Percentiles rank a stretch among this genome's conserved stretches.
Conservation (phyloP, 2,113 vertebrate genomes). For the Elanus axillaris region DNA sequence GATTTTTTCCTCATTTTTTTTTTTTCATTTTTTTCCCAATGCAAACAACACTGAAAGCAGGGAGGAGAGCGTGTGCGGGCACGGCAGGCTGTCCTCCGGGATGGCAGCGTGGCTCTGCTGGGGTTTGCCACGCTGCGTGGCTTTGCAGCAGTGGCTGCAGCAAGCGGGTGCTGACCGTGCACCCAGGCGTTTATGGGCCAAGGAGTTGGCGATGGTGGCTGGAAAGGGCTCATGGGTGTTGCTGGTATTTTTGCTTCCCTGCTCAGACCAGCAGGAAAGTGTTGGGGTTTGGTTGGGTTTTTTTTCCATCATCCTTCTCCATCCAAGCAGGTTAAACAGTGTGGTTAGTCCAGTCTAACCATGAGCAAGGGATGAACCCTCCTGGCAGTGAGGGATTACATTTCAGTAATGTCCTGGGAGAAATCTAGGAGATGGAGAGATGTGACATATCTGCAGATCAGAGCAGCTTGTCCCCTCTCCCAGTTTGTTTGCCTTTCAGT, state of each 20-base stretch:
- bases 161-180: not conserved
- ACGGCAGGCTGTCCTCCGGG: not conserved
- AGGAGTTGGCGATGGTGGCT: not conserved
- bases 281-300: accelerated
- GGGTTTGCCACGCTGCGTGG: not conserved
- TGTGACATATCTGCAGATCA: not conserved
- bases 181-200: not conserved
- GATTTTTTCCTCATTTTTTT: not conserved
- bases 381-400: not conserved
- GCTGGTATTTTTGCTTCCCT: not conserved
- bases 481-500: not conserved
- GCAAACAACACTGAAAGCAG: not conserved
- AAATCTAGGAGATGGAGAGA: not conserved
- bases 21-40: not conserved
- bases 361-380: not conserved
- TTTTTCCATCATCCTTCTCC: not conserved
- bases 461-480: not conserved
- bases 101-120: not conserved
- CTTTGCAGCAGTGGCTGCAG: not conserved
- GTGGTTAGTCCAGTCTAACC: not conserved
- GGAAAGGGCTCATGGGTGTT: not conserved
- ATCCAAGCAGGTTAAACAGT: not conserved
- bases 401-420: not conserved
- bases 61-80: not conserved
- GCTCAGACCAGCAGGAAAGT: not conserved